Conservation (phyloP, 2,113 vertebrate species). For the Phalacrocorax aristotelis region DNA sequence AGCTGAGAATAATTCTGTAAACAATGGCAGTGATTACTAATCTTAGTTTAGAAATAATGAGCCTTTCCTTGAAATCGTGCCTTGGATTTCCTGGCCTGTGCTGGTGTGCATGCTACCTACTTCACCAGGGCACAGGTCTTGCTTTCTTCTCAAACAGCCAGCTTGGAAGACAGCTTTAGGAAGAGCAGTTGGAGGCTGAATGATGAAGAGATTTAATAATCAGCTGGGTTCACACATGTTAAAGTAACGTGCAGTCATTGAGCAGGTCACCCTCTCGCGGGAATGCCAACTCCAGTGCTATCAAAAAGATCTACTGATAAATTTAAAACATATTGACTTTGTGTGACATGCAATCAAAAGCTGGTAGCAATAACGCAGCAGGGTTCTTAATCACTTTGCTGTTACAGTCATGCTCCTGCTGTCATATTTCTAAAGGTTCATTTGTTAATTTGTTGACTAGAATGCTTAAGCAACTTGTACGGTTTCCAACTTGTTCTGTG, state of each 20-base stretch:
- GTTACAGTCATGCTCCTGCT: conserved; percentile 29
- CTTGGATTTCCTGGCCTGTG: neutral
- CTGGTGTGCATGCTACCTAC: neutral
- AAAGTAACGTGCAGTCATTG: neutral
- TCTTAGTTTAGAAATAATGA: neutral
- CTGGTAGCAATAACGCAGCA: conserved; percentile 42
- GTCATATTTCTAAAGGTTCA: conserved; percentile 30
- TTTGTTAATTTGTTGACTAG: conserved; percentile 44
- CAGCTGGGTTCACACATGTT: neutral
- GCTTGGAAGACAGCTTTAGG: neutral
- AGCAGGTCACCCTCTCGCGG: neutral
- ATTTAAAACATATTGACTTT: conserved; percentile 32
- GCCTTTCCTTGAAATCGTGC: neutral
- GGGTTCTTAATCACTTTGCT: conserved; percentile 50
- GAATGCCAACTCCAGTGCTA: neutral
- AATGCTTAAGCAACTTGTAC: conserved; percentile 19
- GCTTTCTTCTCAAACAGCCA: neutral
- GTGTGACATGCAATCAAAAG: conserved; percentile 41
- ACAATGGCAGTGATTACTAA: neutral
- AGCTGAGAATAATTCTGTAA: neutral
- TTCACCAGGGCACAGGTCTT: neutral
- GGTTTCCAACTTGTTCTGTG: neutral
- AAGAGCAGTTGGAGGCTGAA: neutral
- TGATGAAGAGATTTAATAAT: conserved; percentile 47
- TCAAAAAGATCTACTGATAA: neutral